Evolutionary conservation across 2,888 invertebrate species (phyloP), one percentile per base, ranked within the genome.

Genomic region (Pogonocherus hispidulus): DNA sequence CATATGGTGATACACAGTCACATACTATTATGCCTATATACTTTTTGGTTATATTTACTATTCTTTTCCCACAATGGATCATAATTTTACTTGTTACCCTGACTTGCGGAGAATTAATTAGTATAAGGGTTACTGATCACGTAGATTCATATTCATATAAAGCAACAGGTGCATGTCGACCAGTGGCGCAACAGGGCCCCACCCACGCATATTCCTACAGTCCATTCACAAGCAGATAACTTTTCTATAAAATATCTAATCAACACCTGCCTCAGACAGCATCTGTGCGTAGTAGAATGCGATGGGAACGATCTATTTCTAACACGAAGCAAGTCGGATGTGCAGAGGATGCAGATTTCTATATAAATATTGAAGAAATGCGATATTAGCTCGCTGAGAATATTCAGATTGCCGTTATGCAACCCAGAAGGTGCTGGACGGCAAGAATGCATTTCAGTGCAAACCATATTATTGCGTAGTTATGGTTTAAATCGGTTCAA

Each of bases 271-370:
- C 74, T 69, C 63, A 59, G 69, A 68, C 67, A 69, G 62, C 70
- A 64, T 55, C 60, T 67, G 71, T 71, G 75, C 80, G 75, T 73
- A 72, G 57, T 63, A 72, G 78, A 80, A 79, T 79, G 78, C 71
- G 73, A 74, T 77, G 77, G 71, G 74, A 74, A 74, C 63, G 69
- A 57, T 67, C 69, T 71, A 76, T 72, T 75, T 74, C 72, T 70
- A 75, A 70, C 70, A 63, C 59, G 51, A 57, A 68, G 75, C 71
- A 71, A 46, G 54, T 66, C 46, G 47, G 59, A 68, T 55, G 66
- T 67, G 59, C 67, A 41, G 64, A 55, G 54, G 54, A 55, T 67
- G 75, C 75, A 70, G 41, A 63, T 67, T 72, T 70, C 69, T 71
- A 62, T 73, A 63, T 76, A 76, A 76, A 76, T 76, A 76, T 75